phyloP scores from a whole-genome alignment of 2,888 invertebrate species.

The Chydorus sphaericus region DNA sequence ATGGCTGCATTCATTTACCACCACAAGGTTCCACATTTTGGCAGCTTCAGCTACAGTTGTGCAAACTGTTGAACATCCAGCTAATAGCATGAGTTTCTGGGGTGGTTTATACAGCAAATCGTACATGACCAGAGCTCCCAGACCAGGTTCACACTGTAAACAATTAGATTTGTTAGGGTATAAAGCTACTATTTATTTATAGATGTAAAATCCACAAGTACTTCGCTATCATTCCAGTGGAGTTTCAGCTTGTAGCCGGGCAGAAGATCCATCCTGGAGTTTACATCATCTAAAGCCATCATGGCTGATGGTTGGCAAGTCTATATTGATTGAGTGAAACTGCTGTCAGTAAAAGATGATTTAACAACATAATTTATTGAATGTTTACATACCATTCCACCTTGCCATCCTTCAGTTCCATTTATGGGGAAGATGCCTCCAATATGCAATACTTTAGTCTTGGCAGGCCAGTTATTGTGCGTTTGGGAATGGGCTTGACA shows the following conservation, averaged over 20 bases:
- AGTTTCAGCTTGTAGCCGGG: conserved; percentile 80
- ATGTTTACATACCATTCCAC: conserved; percentile 53
- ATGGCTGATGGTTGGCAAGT: conserved; percentile 96
- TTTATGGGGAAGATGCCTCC: conserved; percentile 97
- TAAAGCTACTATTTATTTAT: no score
- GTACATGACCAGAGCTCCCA: conserved; percentile 97
- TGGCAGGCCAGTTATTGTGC: conserved; percentile 20
- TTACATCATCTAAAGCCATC: conserved; percentile 92
- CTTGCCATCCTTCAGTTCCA: conserved; percentile 94
- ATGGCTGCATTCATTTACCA: conserved; percentile 45
- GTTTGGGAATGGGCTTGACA: no score
- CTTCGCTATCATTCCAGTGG: conserved; percentile 94
- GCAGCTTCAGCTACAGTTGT: conserved; percentile 98
- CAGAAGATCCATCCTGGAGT: conserved; percentile 68
- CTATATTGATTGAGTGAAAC: conserved; percentile 31
- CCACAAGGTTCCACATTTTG: conserved; percentile 99
- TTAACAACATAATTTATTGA: background rate
- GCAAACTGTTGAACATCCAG: conserved; percentile 96
- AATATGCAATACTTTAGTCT: conserved; percentile 70
- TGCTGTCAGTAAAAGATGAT: conserved; percentile 21
- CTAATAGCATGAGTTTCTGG: conserved; percentile 80
- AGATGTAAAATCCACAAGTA: conserved; percentile 34
- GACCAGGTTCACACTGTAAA: conserved; percentile 88
- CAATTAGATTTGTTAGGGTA: background rate
- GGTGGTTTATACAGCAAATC: conserved; percentile 92